Base-by-base conservation (phyloP, 2,888 invertebrate species). In the Cheiracanthium punctorium region DNA sequence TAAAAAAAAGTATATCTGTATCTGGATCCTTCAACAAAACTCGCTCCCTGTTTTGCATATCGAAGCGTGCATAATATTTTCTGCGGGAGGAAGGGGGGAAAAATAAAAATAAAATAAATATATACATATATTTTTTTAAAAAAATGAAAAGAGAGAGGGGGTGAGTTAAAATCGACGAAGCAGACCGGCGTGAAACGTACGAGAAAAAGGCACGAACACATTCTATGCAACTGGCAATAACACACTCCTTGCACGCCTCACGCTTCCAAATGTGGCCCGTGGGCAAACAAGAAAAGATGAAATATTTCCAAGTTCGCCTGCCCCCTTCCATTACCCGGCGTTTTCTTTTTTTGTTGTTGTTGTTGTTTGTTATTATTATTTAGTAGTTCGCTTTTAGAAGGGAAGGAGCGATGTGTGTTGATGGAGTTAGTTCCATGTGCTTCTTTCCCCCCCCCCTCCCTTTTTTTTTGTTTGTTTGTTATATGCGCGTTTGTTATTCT, bases 181-280 rank as follows among this genome's bases (percentile, higher is more conserved):
- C 82, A 84, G 74, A 74, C 73, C 79, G 67, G 84, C 84, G 84
- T 85, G 65, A 85, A 85, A 69, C 67, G 52, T 43, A 74, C 74
- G 30, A 41, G 79, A 74, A 80, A 85, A 79, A 85, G 74, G 84
- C 84, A 85, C 84, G 84, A 80, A 85, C 77, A 71, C 30, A 43
- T 32, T 41, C 37, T 7, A 14, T 24, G 67, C 24, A 7, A n/a
- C n/a, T n/a, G n/a, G n/a, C n/a, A n/a, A n/a, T 4, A 70, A 64
- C 52, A 52, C 20, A 65, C 48, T 64, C 74, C 69, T 65, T 48
- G 82, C 72, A 82, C 48, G 82, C 82, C 82, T 82, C 70, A 82
- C 82, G 76, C 82, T 82, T 82, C 64, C 71, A 28, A 77, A 82
- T 82, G 82, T 82, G 82, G 76, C 82, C 82, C 82, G 33, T 41